Base-by-base conservation (phyloP, 2,113 vertebrate genomes). In the Vimba vimba region DNA sequence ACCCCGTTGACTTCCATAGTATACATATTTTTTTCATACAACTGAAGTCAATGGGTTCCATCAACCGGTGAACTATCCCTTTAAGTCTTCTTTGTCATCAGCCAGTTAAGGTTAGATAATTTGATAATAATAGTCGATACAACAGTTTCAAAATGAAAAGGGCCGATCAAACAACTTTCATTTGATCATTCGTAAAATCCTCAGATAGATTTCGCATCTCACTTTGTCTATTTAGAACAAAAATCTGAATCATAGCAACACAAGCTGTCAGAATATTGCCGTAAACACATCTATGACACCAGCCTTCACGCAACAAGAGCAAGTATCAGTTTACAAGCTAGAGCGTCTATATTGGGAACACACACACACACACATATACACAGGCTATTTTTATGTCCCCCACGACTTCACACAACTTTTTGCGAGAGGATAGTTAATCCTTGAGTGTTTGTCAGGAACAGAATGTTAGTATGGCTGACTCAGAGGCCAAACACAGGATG, bases 401-500 rank as follows among this genome's bases (percentile, higher is more conserved):
- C 88, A 91, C 92, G 91, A 94, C 94, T 95, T 95, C 93, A 94
- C 94, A 93, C 91, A 82, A 93, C 90, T 94, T 94, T 94, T 93
- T 91, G 78, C 79, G 88, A 86, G 87, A 89, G 91, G 90, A 85
- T 87, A 87, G 90, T 86, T 94, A 94, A 94, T 93, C 93, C 92
- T 91, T 89, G 43, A 82, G 85, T 74, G 89, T 66, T 30, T 88
- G 85, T 86, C 74, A 90, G 69, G 85, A 79, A 64, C 78, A 17
- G 86, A 90, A 81, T 90, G 88, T 89, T 85, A 15, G 82, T 33
- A 86, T 73, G 43, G 82, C 82, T 86, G 85, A 68, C 88, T 91
- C 92, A 92, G 75, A 39, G 64, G 66, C 82, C 55, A 69, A 80
- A 87, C 47, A 79, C 83, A 57, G 64, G 73, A 30, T 30, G 47